Evolutionary conservation across 2,888 invertebrate genomes (phyloP), one percentile per base, ranked within the genome.

Genomic region (Drosophila hamatofila): DNA sequence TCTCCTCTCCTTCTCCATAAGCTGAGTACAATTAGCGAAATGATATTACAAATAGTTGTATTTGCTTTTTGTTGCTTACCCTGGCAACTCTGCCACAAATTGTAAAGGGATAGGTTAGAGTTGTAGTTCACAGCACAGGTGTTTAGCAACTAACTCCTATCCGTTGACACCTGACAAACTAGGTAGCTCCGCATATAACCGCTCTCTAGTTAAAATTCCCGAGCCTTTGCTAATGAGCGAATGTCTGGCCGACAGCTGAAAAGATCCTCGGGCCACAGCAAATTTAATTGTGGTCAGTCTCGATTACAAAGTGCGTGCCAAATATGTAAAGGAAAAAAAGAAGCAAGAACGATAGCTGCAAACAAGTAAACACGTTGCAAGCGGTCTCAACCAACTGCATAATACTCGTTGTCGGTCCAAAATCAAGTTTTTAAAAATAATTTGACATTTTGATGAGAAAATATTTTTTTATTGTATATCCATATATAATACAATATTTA

Each of bases 251-350:
- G 66, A 72, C 80, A 81, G 83, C 68, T 81, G 81, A 67, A 77
- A 69, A 49, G 60, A 25, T 42, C 64, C 49, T 51, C 30, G 49
- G 52, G 42, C n/a, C 37, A 23, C 37, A 16, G 52, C 37, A 56
- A 46, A 68, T 58, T 72, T 65, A 78, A 81, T 83, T 86, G 87
- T 75, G 89, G 87, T 75, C 88, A 75, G 81, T 81, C 88, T 85
- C 87, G 81, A 86, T 85, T 86, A 80, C 84, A 80, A 67, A 73
- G 72, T 70, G 72, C 66, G 69, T 78, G 73, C 18, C 27, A 52
- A 21, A 72, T 49, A 42, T 42, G 42, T 18, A 21, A 23, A 42
- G 37, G 37, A 7, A 48, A 33, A 23, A 46, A 39, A 48, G 3
- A 25, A 11, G 6, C 18, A 30, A 12, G 14, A 16, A 14, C 52